Evolutionary conservation across 2,797 vertebrate species (phyloP).

Genomic region (Enteromius afrohamiltoni): DNA sequence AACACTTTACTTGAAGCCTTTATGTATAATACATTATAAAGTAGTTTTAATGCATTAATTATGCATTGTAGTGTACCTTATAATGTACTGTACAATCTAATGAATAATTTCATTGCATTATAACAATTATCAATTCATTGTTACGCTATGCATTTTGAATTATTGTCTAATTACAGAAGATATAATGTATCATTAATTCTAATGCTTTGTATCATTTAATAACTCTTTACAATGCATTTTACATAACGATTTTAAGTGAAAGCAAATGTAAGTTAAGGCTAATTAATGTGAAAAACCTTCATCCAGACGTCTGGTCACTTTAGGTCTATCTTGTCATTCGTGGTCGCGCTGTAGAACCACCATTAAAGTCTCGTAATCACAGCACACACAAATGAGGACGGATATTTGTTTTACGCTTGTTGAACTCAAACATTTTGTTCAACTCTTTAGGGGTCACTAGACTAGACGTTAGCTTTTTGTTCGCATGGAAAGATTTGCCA

Average conservation of each 20-base stretch:
- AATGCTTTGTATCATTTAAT: not conserved
- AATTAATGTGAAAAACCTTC: not conserved
- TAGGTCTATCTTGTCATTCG: not conserved
- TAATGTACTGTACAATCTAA: no score
- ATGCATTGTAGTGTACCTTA: no score
- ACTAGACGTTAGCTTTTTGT: conserved; percentile 17
- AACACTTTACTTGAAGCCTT: no score
- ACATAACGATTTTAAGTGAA: not conserved
- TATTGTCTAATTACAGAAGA: not conserved
- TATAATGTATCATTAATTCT: no score
- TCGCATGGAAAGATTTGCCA: not conserved
- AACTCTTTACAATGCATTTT: not conserved
- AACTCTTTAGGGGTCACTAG: conserved; percentile 38
- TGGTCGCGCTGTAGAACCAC: not conserved
- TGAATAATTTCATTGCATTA: no score
- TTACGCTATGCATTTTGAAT: not conserved
- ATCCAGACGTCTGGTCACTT: conserved; percentile 8
- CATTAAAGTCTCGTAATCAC: conserved; percentile 32
- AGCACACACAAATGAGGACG: conserved; percentile 6
- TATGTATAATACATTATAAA: no score
- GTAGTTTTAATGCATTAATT: no score
- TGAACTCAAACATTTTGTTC: conserved; percentile 44
- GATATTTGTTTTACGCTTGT: conserved; percentile 37
- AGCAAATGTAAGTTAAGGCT: not conserved
- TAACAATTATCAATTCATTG: not conserved